Evolutionary conservation across 2,113 vertebrate genomes (phyloP), one percentile per base, ranked within the genome.

Genomic region (Tragelaphus imberbis): DNA sequence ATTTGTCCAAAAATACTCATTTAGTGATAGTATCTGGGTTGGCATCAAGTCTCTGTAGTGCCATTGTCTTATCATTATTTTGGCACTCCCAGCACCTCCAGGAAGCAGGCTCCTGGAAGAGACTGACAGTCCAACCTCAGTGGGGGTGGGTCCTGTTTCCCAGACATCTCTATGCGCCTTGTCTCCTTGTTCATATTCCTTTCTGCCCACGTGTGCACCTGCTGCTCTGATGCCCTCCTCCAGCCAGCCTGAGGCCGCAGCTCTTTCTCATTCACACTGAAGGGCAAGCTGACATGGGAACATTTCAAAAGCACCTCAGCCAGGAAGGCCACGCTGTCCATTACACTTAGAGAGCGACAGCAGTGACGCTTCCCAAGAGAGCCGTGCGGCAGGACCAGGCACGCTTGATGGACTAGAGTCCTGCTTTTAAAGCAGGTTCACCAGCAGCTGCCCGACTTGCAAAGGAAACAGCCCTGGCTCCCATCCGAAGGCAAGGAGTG

Each of bases 401-500:
- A 33, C 9, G 21, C 5, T 2, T 40, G 25, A 75, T 21, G 55
- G 63, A 88, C 53, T 11, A 16, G 25, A 58, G 33, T 7, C 25
- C 49, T 2, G 1, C 40, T n/a, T 86, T 40, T 33, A 19, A n/a
- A 36, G 47, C 36, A 63, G 15, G 15, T 21, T 36, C 14, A 19
- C 3, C 25, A 68, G 51, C 15, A 36, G 56, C 36, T n/a, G 36
- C n/a, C 19, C 2, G 47, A n/a, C 56, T 68, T 53, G 30, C 36
- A 84, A 28, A 77, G 65, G 84, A 49, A 47, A 9, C 7, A 27
- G 58, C 63, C 16, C 65, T 68, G 61, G 51, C 51, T 91, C 59
- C 61, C 7, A 0, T 55, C 28, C 0, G 0, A 49, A 71, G 89
- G 53, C 3, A 25, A 27, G 7, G 28, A 0, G 0, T 58, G 23